Evolutionary conservation across 2,113 vertebrate genomes (phyloP), one percentile per base, ranked within the genome.

Genomic region (Loxodonta africana): DNA sequence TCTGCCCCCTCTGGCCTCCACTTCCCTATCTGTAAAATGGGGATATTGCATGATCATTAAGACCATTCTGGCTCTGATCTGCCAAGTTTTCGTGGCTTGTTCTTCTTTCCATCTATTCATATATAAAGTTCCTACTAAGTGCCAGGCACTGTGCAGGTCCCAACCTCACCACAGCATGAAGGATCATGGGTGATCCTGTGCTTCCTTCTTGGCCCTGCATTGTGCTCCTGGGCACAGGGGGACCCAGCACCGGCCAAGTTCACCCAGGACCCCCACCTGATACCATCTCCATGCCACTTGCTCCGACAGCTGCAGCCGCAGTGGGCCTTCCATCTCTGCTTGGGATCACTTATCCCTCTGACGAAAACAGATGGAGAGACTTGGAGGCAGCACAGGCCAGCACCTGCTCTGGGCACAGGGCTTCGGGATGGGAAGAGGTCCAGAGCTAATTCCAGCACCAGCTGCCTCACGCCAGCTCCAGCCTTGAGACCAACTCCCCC

Each of bases 351-450:
- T 78, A 60, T 46, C 65, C 57, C 25, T 92, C 65, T 67, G 57
- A 93, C 33, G 46, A 51, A 67, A 88, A 83, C 96, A 97, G 92
- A 96, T 93, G 97, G 94, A 80, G 69, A 48, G 21, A 82, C 83
- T 46, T 91, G 83, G 78, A 86, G n/a, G 76, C 67, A 51, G 41
- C 37, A 9, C n/a, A 80, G 88, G 74, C 81, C 69, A 28, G 44
- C 20, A 44, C 86, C 65, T 6, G 30, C 37, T 77, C 89, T 0
- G 0, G 85, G 62, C 93, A 37, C n/a, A 1, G 0, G 20, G 71
- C 57, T 57, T 44, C 25, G 74, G 15, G 85, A 33, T 6, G 15
- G 90, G 73, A 69, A 65, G 60, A 65, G 11, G 3, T 89, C 92
- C 95, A 95, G 83, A 28, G 80, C 65, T 44, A 14, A 62, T 95